A percentile compares a stretch with the other conserved stretches of the same genome.
These are phyloP conservation scores for Diadophis punctatus DNA, from an alignment of 2,113 vertebrate species.

Conservation along the genomic window DNA sequence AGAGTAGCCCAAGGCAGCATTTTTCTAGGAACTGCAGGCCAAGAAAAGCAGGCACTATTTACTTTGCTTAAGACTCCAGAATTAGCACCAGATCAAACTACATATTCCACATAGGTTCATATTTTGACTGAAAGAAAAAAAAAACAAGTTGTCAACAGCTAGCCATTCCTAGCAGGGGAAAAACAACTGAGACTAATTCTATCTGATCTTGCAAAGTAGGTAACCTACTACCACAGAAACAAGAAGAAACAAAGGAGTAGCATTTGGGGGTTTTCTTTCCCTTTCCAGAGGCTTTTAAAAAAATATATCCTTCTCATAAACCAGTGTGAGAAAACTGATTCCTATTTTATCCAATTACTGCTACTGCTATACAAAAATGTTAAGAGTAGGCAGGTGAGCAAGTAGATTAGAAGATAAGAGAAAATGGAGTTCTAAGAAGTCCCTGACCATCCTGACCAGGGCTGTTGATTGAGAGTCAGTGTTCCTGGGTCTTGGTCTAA, in stretches of 20 bases:
- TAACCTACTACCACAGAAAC: not conserved
- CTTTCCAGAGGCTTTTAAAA: not conserved
- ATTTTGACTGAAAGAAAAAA: constrained; percentile 45
- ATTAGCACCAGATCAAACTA: constrained; percentile 47
- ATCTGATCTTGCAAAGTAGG: not conserved
- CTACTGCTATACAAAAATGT: not conserved
- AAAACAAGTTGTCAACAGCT: constrained; percentile 50
- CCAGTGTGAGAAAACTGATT: not conserved
- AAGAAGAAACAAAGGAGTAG: not conserved
- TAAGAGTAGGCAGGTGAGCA: not conserved
- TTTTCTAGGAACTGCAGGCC: constrained; percentile 43
- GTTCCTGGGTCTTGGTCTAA: not conserved
- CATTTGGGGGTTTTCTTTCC: not conserved
- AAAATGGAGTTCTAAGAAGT: not conserved
- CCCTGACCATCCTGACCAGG: not conserved
- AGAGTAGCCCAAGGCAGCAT: constrained; percentile 43
- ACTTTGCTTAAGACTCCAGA: constrained; percentile 46
- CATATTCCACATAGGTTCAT: constrained; percentile 41
- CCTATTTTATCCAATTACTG: not conserved
- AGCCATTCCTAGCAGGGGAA: constrained; percentile 23
- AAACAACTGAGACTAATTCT: not conserved
- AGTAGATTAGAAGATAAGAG: not conserved
- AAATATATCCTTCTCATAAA: not conserved
- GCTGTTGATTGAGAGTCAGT: not conserved
- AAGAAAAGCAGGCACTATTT: constrained; percentile 40